Conservation (phyloP, 92 coral and sea anemone genomes). For the Virgularia gustaviana region DNA sequence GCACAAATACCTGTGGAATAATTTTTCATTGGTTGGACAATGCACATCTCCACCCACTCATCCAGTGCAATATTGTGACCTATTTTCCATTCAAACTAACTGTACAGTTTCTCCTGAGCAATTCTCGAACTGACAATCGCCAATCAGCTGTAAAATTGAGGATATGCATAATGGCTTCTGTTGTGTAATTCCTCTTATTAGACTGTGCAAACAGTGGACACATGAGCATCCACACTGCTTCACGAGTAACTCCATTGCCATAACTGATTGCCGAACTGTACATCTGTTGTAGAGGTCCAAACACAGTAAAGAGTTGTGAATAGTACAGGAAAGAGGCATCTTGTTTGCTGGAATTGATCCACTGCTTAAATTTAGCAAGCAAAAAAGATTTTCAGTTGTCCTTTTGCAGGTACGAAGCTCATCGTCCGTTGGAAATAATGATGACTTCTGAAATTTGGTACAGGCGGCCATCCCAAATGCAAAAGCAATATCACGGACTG, state of each 20-base stretch:
- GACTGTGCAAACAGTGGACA: conserved; percentile 40
- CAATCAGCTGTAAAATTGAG: conserved; percentile 43
- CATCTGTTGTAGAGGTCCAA: not conserved
- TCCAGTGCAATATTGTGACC: conserved; percentile 50
- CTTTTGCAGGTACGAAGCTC: conserved; percentile 2
- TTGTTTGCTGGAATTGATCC: not conserved
- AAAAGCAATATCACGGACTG: conserved; percentile 14
- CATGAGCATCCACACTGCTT: conserved; percentile 12
- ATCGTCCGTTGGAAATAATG: not conserved
- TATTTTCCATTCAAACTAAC: conserved; percentile 34
- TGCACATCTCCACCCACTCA: conserved; percentile 29
- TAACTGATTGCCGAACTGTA: not conserved
- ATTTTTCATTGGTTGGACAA: conserved; percentile 39
- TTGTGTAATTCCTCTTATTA: conserved; percentile 34
- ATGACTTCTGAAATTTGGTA: not conserved
- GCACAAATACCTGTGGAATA: conserved; percentile 38
- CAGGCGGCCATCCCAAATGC: conserved; percentile 10
- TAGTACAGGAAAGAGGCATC: not conserved
- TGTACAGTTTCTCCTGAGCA: conserved; percentile 36
- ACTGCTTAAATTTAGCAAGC: conserved; percentile 10
- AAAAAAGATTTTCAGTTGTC: conserved; percentile 12
- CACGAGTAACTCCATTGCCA: conserved; percentile 2
- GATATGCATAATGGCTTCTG: conserved; percentile 54
- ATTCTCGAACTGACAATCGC: conserved; percentile 42
- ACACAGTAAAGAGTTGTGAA: not conserved